Percentiles rank a stretch among this genome's conserved stretches.
Evolutionary conservation across 1,140 invertebrate species (phyloP).

Genomic region (Hestina assimilis): DNA sequence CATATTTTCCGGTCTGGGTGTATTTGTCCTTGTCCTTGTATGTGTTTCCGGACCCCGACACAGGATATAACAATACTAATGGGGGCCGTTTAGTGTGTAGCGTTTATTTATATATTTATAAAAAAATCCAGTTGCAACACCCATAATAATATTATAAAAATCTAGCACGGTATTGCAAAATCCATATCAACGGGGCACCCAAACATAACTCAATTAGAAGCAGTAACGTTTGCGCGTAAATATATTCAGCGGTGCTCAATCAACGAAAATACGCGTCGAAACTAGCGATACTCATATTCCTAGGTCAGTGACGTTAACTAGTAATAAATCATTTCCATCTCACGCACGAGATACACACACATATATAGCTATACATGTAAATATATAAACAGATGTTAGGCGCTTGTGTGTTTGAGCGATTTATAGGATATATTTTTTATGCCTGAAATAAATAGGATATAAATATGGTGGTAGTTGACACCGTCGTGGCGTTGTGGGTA

Average conservation of each 20-base stretch:
- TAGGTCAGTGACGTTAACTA: constrained; percentile 18
- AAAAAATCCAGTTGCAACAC: not conserved
- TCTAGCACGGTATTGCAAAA: not conserved
- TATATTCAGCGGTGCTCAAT: constrained; percentile 11
- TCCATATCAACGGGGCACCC: not conserved
- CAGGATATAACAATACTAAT: too few relatives aligned
- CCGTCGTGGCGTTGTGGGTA: too few relatives aligned
- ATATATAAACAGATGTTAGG: constrained; percentile 15
- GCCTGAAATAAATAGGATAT: too few relatives aligned
- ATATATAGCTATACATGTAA: too few relatives aligned
- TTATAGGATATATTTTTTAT: constrained; percentile 8
- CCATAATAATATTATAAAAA: too few relatives aligned
- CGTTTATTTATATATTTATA: too few relatives aligned
- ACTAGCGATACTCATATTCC: not conserved
- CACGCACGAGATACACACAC: not conserved
- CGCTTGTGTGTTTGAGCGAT: constrained; percentile 13
- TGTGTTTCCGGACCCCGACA: too few relatives aligned
- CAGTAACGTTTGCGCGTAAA: not conserved
- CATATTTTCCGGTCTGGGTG: too few relatives aligned
- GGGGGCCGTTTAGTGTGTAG: too few relatives aligned
- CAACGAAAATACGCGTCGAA: constrained; percentile 15
- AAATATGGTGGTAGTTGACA: too few relatives aligned
- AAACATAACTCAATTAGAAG: constrained; percentile 3
- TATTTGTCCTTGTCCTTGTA: too few relatives aligned
- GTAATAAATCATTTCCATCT: constrained; percentile 19